These are phyloP conservation scores for Haliaeetus leucogaster DNA, from an alignment of 2,113 vertebrate species.

Conservation along the genomic window DNA sequence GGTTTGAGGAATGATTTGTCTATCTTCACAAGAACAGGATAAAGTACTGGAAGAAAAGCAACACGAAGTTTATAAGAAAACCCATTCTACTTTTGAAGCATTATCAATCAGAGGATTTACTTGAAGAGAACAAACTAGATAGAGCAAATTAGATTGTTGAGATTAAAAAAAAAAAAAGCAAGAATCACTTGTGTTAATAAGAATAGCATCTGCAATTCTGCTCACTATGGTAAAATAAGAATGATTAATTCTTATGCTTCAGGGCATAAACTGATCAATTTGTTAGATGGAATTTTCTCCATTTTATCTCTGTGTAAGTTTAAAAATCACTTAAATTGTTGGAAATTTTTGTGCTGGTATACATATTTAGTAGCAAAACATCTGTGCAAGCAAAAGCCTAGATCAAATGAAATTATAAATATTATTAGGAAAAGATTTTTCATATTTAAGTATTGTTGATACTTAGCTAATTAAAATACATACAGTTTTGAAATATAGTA, in stretches of 20 bases:
- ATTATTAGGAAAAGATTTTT: background rate
- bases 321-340: background rate
- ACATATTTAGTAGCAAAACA: background rate
- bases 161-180: background rate
- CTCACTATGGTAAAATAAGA: background rate
- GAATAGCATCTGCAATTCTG: background rate
- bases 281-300: background rate
- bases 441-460: background rate
- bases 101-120: background rate
- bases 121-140: background rate
- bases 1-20: background rate
- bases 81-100: background rate
- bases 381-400: background rate
- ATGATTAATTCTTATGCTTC: background rate
- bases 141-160: background rate
- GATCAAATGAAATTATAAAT: background rate
- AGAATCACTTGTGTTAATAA: background rate
- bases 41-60: background rate
- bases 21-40: background rate
- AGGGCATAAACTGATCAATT: background rate
- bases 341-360: background rate
- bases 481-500: background rate
- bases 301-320: background rate
- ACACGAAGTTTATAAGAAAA: background rate
- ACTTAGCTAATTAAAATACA: background rate